Evolutionary conservation across 2,888 invertebrate genomes (phyloP), one percentile per base, ranked within the genome.

Genomic region (Scaptomyza parva): DNA sequence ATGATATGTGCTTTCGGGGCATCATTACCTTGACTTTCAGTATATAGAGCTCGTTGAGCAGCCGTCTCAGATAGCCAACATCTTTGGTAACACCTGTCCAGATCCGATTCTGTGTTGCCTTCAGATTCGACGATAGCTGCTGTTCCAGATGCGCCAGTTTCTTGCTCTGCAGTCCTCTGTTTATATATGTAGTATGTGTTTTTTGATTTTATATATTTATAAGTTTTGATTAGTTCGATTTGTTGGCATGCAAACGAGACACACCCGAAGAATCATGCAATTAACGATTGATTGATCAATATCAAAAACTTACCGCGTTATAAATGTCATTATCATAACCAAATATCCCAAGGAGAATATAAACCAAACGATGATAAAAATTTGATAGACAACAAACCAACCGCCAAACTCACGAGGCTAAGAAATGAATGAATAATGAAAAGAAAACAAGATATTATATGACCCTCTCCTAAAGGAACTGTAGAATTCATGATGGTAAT

Each of bases 341-440:
- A 97, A 94, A 91, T 98, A 98, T 0, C 97, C 97, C 70, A 98
- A 93, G 0, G 98, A 97, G 86, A 97, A 97, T 65, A 97, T 96
- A 54, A 98, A 96, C 98, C 98, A 98, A 24, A 96, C 91, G 30
- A 97, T 94, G 0, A 97, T 93, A 80, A 96, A 96, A 63, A 95
- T 94, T 91, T 97, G 95, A 92, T 98, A 98, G 2, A 95, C 92
- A 68, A 94, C 93, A 88, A 94, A 94, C 89, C 94, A 94, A 2
- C 92, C 80, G 11, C 95, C 95, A 66, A 93, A 93, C 47, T 89
- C 86, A 8, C 88, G 80, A 4, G 90, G 91, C 91, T 91, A 33
- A 3, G 89, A 12, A 5, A 20, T 11, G 3, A 33, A 20, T 14
- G 4, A 18, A 11, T 5, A 7, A 33, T 6, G 5, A 11, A n/a